Evolutionary conservation across 2,113 vertebrate species (phyloP).

Genomic region (Nyctereutes procyonoides): DNA sequence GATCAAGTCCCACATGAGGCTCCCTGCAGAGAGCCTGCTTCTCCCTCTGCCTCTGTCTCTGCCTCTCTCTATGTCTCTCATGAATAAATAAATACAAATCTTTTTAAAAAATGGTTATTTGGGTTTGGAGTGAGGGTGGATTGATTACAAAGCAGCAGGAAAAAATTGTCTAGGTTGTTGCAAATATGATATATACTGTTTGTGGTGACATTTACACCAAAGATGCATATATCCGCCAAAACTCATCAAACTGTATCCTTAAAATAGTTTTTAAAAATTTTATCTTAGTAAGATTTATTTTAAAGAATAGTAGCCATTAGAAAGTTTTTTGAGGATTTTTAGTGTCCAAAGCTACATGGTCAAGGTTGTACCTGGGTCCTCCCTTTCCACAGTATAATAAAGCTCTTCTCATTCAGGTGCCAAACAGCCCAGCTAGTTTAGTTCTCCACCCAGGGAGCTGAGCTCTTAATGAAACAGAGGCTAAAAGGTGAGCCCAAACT

Average conservation of each 20-base stretch:
- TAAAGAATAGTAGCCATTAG: background rate
- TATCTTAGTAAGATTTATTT: background rate
- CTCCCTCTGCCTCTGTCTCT: no score
- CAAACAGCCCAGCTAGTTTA: background rate
- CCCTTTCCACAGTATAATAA: slow-evolving; percentile 16
- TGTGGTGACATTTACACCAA: background rate
- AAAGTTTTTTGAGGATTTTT: background rate
- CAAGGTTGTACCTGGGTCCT: background rate
- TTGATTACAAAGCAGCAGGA: background rate
- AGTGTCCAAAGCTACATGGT: background rate
- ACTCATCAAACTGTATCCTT: background rate
- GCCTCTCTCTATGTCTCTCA: no score
- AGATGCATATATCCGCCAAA: background rate
- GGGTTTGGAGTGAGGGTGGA: background rate
- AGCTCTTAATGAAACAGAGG: slow-evolving; percentile 86
- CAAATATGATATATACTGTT: background rate
- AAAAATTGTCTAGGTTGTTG: background rate
- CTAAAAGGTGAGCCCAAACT: slow-evolving; percentile 75
- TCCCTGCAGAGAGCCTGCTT: no score
- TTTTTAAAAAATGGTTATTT: no score
- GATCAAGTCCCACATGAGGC: background rate
- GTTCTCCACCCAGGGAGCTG: slow-evolving; percentile 75
- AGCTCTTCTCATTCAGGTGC: slow-evolving; percentile 14
- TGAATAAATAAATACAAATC: no score
- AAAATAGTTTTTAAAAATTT: background rate